Conservation (phyloP, 1,140 invertebrate genomes). For the Latrodectus geometricus region DNA sequence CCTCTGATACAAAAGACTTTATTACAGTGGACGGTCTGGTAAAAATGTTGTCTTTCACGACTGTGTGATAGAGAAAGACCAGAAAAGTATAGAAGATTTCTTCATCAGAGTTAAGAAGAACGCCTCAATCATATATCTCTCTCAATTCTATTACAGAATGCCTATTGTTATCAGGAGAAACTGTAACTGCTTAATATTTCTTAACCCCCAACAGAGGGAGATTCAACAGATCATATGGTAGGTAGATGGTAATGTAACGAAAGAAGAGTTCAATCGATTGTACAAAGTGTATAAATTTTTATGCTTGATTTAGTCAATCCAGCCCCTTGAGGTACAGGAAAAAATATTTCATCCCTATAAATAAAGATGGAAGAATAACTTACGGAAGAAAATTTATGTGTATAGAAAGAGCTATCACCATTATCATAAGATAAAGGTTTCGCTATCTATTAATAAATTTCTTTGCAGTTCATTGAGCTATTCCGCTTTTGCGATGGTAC, state of each 20-base stretch:
- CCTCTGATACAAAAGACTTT: constrained; percentile 23
- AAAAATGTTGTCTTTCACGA: constrained; percentile 11
- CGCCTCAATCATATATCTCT: too few relatives aligned
- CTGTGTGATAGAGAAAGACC: constrained; percentile 19
- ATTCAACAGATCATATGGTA: constrained; percentile 24
- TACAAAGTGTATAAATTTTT: constrained; percentile 16
- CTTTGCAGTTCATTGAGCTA: too few relatives aligned
- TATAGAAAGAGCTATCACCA: too few relatives aligned
- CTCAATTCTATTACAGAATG: too few relatives aligned
- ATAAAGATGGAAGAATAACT: too few relatives aligned
- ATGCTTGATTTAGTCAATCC: constrained; percentile 37
- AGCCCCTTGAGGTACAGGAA: neutral
- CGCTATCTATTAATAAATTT: too few relatives aligned
- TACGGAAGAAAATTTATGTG: too few relatives aligned
- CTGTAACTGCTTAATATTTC: constrained; percentile 9
- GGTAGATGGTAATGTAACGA: neutral
- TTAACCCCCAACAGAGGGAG: constrained; percentile 3
- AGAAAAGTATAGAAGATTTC: neutral
- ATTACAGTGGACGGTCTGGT: constrained; percentile 2
- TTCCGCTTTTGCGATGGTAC: too few relatives aligned
- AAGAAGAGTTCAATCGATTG: constrained; percentile 2
- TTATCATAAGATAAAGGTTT: too few relatives aligned
- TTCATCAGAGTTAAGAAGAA: constrained; percentile 1
- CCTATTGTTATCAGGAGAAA: too few relatives aligned
- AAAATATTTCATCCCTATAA: too few relatives aligned